Evolutionary conservation across 2,888 invertebrate genomes (phyloP).

Genomic region (Drosophila paramelanica): DNA sequence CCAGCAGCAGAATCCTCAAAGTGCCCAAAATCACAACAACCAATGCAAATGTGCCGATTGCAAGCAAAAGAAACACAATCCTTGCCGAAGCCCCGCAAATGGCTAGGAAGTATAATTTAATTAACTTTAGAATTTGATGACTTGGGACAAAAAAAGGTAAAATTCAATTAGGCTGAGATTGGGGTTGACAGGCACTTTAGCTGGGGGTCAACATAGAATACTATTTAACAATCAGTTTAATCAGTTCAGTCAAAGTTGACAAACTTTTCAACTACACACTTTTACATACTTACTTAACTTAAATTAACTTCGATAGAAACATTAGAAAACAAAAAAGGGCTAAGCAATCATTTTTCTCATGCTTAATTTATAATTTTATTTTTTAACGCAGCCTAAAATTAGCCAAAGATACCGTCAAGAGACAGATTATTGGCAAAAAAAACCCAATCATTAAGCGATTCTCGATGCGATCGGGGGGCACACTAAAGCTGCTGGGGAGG

Average conservation of each 20-base stretch:
- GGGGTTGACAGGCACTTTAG: not conserved
- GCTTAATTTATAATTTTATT: not conserved
- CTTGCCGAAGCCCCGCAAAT: not conserved
- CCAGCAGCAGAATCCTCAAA: no score
- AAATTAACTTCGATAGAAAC: not conserved
- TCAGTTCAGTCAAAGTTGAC: not conserved
- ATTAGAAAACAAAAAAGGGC: not conserved
- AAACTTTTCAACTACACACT: no score
- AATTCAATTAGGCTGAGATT: not conserved
- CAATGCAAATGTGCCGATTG: conserved; percentile 7
- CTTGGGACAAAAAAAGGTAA: not conserved
- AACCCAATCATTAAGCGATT: conserved; percentile 1
- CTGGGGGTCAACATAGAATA: no score
- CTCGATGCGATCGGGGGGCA: conserved; percentile 5
- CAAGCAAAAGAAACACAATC: not conserved
- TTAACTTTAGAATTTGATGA: not conserved
- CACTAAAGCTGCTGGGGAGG: conserved; percentile 4
- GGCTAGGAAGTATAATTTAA: not conserved
- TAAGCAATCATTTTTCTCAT: not conserved
- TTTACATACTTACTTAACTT: no score
- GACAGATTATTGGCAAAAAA: not conserved
- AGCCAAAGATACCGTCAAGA: conserved; percentile 1
- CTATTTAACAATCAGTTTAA: no score
- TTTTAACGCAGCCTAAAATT: not conserved
- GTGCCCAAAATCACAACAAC: no score